Evolutionary conservation across 2,113 vertebrate species (phyloP).

Genomic region (Neogale vison): DNA sequence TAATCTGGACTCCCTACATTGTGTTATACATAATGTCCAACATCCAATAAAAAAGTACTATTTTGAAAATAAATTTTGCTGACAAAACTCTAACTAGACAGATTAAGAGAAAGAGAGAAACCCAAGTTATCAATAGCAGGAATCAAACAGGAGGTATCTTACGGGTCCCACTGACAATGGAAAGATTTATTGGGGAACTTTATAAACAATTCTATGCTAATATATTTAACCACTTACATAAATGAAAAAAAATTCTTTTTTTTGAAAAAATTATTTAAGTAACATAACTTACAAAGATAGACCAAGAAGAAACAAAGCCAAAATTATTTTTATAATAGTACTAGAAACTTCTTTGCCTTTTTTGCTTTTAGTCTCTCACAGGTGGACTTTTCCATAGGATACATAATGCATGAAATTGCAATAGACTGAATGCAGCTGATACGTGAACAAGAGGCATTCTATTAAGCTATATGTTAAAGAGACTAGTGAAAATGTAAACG

Average conservation of each 20-base stretch:
- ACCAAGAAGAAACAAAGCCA: not conserved
- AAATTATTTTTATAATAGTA: not conserved
- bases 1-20: not conserved
- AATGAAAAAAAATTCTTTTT: not conserved
- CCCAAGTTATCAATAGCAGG: not conserved
- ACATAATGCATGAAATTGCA: not conserved
- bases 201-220: not conserved
- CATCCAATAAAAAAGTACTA: not conserved
- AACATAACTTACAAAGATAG: not conserved
- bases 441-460: not conserved
- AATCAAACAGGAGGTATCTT: not conserved
- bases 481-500: not conserved
- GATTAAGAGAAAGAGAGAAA: not conserved
- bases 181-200: not conserved
- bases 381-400: not conserved
- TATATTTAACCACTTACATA: not conserved
- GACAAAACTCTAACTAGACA: not conserved
- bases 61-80: slow-evolving; percentile 18
- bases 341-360: not conserved
- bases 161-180: not conserved
- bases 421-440: not conserved
- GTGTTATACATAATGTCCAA: not conserved
- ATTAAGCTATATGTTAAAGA: not conserved
- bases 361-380: not conserved
- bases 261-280: not conserved